Evolutionary conservation across 1,140 invertebrate species (phyloP).

Genomic region (Diorhabda elongata): DNA sequence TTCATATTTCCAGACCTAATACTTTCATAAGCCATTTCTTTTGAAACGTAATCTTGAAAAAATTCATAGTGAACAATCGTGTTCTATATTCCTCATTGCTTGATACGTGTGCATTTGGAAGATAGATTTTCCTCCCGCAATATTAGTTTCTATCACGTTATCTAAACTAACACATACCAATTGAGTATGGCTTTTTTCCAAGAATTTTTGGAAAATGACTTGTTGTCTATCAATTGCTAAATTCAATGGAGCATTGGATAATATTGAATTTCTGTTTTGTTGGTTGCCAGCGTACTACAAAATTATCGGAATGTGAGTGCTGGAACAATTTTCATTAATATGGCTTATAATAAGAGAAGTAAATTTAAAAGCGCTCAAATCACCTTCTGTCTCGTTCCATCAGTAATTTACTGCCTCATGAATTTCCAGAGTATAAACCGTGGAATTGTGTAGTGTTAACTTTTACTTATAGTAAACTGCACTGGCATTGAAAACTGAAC

Average conservation of each 20-base stretch:
- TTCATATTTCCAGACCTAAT: neutral
- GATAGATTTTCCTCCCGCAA: too few relatives aligned
- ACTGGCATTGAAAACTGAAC: too few relatives aligned
- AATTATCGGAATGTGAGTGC: too few relatives aligned
- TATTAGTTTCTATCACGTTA: too few relatives aligned
- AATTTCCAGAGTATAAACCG: constrained; percentile 1
- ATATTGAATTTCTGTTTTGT: too few relatives aligned
- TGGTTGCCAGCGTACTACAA: too few relatives aligned
- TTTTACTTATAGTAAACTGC: neutral
- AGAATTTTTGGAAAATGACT: too few relatives aligned
- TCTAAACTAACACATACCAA: too few relatives aligned
- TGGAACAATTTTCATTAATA: neutral
- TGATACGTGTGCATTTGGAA: too few relatives aligned
- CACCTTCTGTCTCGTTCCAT: constrained; percentile 7
- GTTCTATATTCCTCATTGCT: neutral
- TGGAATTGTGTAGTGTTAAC: constrained; percentile 3
- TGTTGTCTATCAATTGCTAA: too few relatives aligned
- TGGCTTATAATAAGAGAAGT: neutral
- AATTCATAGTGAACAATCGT: neutral
- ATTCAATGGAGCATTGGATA: too few relatives aligned
- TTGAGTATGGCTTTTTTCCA: too few relatives aligned
- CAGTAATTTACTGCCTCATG: constrained; percentile 5
- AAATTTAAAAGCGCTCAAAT: neutral
- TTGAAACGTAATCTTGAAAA: neutral
- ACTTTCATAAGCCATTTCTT: neutral